A percentile compares a stretch with the other conserved stretches of the same genome.
Conservation (phyloP, 2,888 invertebrate genomes). For the Hypselothyrea guttata region DNA sequence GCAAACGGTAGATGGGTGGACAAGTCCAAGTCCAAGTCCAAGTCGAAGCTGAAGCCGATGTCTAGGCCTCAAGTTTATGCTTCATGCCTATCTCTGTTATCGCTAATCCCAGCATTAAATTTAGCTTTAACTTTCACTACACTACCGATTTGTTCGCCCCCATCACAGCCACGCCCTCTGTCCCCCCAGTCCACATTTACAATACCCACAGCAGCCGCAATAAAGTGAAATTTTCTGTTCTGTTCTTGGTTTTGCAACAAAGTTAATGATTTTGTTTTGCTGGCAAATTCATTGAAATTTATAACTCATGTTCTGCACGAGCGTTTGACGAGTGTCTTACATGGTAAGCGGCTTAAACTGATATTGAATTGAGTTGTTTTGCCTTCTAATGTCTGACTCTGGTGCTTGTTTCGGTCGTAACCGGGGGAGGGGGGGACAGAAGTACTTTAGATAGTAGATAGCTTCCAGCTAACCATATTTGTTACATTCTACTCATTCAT, state of each 20-base stretch:
- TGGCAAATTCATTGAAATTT: slow-evolving; percentile 52
- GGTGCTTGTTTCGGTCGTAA: slow-evolving; percentile 32
- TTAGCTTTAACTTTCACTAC: slow-evolving; percentile 63
- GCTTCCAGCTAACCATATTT: slow-evolving; percentile 8
- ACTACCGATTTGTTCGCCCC: slow-evolving; percentile 42
- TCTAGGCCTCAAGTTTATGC: slow-evolving; percentile 15
- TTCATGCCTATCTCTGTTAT: slow-evolving; percentile 41
- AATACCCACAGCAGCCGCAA: slow-evolving; percentile 17
- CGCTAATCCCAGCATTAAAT: slow-evolving; percentile 72
- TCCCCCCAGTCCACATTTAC: slow-evolving; percentile 8
- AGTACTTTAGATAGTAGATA: background rate
- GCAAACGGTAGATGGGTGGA: slow-evolving; percentile 37
- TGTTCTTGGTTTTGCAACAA: slow-evolving; percentile 40
- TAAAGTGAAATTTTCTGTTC: slow-evolving; percentile 52
- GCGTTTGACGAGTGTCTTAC: slow-evolving; percentile 6
- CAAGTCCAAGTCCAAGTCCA: too few species aligned
- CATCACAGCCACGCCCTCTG: too few species aligned
- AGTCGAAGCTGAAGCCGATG: too few species aligned
- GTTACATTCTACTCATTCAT: slow-evolving; percentile 23
- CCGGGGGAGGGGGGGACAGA: too few species aligned
- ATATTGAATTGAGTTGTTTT: slow-evolving; percentile 42
- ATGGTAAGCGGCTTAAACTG: slow-evolving; percentile 61
- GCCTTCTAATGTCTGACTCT: slow-evolving; percentile 13
- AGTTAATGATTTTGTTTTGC: slow-evolving; percentile 63
- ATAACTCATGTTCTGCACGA: slow-evolving; percentile 36